Base-by-base conservation (phyloP, 2,888 invertebrate species). In the Syrphus vitripennis region DNA sequence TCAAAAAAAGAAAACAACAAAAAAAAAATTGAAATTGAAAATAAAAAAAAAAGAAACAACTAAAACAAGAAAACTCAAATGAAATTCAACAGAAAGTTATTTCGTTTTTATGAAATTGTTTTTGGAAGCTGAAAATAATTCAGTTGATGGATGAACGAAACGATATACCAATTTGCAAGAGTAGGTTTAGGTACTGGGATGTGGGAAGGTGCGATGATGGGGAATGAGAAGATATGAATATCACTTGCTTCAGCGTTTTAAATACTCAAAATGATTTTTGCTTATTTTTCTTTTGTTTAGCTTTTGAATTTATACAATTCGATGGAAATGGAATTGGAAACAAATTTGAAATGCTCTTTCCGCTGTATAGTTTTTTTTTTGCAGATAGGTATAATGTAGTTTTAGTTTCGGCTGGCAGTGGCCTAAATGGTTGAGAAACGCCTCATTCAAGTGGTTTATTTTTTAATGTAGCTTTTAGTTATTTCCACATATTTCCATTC, bases 101-200 rank as follows among this genome's bases (percentile, higher is more conserved):
- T 57, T 75, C 63, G n/a, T 70, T 61, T 67, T 83, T 75, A 80
- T 81, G 77, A 82, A 86, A 82, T 82, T 82, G 86, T 86, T 86
- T 63, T 86, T 82, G 70, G 82, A 82, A 86, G 81, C 86, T 86
- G 74, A 86, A 86, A 86, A 86, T 86, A 86, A 86, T 86, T 86
- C 86, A 78, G 77, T 78, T 86, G 86, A 86, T 86, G 86, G 86
- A 86, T 82, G 82, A 59, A 50, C 42, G 50, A 69, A 59, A 59
- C 59, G 53, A 69, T 67, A 69, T 67, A 67, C n/a, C 42, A 40
- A 12, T 63, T 42, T 12, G 21, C 24, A n/a, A 24, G 63, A 16
- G 26, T 50, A 31, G 21, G 24, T 24, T 16, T 24, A 3, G 61
- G 37, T 26, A 7, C 24, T 14, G 19, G 5, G 2, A 29, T 3